phyloP scores from a whole-genome alignment of 2,797 vertebrate species.

The Chaenodraco wilsoni region DNA sequence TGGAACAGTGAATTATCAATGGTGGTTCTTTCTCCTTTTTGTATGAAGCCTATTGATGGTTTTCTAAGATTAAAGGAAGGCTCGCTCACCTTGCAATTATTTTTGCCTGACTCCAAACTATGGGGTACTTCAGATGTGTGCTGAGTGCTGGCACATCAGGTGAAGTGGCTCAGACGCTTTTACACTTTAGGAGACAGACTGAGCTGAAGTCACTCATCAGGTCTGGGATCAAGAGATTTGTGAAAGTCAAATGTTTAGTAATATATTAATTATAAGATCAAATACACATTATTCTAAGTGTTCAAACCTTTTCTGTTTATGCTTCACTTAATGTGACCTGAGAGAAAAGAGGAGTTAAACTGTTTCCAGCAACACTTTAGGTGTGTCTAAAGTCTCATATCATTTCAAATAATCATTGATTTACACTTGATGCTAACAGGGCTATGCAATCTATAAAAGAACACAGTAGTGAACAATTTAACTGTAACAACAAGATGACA shows the following conservation, averaged over 20 bases:
- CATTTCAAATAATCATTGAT: background rate
- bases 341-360: background rate
- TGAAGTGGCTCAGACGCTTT: slow-evolving; percentile 50
- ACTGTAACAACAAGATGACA: background rate
- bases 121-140: slow-evolving; percentile 43
- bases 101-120: slow-evolving; percentile 34
- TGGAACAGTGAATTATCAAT: slow-evolving; percentile 21
- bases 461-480: background rate
- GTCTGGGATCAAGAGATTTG: slow-evolving; percentile 23
- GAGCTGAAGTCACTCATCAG: slow-evolving; percentile 42
- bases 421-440: background rate
- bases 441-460: background rate
- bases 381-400: too few species aligned
- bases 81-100: slow-evolving; percentile 24
- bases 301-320: slow-evolving; percentile 3
- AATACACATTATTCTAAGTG: background rate
- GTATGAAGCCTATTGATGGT: slow-evolving; percentile 3
- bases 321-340: too few species aligned
- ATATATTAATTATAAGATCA: background rate
- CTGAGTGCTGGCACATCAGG: slow-evolving; percentile 39
- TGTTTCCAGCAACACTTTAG: background rate
- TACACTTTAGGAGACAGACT: slow-evolving; percentile 45
- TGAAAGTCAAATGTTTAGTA: slow-evolving; percentile 18
- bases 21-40: slow-evolving; percentile 4
- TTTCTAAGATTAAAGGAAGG: slow-evolving; percentile 37